These are phyloP conservation scores for Protodeltote pygarga DNA, from an alignment of 2,888 invertebrate species.

Conservation along the genomic window DNA sequence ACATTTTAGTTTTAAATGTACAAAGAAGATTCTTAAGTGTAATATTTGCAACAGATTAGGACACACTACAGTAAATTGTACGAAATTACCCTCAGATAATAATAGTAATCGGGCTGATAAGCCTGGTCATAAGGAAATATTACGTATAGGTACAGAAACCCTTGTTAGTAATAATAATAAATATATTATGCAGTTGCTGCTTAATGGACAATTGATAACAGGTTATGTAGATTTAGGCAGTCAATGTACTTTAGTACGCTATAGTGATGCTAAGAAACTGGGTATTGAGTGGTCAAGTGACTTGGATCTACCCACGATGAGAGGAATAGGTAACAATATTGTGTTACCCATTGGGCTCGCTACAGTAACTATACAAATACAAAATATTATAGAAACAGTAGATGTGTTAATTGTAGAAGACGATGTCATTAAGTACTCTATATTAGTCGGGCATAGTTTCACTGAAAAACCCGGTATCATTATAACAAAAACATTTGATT, in stretches of 20 bases:
- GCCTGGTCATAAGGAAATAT: neutral
- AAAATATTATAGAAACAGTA: constrained; percentile 6
- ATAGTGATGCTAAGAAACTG: neutral
- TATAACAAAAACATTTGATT: constrained; percentile 19
- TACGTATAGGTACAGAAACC: too few relatives aligned
- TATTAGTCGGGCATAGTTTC: constrained; percentile 29
- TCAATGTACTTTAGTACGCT: constrained; percentile 11
- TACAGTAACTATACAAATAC: constrained; percentile 2
- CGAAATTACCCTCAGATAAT: neutral
- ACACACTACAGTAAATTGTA: constrained; percentile 3
- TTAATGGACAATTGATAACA: neutral
- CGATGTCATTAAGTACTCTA: constrained; percentile 12
- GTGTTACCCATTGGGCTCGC: constrained; percentile 12
- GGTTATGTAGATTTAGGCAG: constrained; percentile 20
- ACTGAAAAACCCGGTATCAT: constrained; percentile 24
- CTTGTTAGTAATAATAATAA: constrained; percentile 4
- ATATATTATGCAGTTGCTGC: neutral
- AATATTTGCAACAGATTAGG: constrained; percentile 13
- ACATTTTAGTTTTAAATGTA: constrained; percentile 12
- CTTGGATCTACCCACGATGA: constrained; percentile 11
- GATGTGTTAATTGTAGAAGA: constrained; percentile 20
- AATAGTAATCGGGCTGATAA: neutral
- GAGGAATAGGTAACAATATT: constrained; percentile 14
- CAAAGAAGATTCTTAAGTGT: constrained; percentile 11
- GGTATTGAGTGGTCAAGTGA: constrained; percentile 5